Conservation (phyloP, 1,140 invertebrate genomes). For the Potamilus streckersoni region DNA sequence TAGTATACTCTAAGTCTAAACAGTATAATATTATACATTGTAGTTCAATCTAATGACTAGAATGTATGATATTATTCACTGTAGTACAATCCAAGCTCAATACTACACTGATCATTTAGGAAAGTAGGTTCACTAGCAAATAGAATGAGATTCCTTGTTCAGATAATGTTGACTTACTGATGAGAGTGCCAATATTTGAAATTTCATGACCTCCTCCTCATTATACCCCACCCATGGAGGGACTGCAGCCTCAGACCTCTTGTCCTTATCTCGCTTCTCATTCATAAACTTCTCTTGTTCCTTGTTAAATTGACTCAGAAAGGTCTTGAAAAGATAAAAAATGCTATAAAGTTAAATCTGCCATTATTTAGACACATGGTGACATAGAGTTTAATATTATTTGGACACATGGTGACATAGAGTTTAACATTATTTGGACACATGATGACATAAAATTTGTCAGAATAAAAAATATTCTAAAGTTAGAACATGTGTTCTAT, state of each 20-base stretch:
- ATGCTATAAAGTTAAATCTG: background rate
- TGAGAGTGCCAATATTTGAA: slow-evolving; percentile 93
- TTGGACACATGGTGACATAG: too few relatives aligned
- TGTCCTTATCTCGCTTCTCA: slow-evolving; percentile 79
- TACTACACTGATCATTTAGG: too few relatives aligned
- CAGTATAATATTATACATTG: too few relatives aligned
- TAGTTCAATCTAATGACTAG: too few relatives aligned
- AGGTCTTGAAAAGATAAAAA: slow-evolving; percentile 77
- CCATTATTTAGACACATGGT: background rate
- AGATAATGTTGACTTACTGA: slow-evolving; percentile 72
- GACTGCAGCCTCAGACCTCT: slow-evolving; percentile 79
- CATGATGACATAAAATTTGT: too few relatives aligned
- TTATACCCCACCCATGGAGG: slow-evolving; percentile 94
- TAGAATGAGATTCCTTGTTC: background rate
- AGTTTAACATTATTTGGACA: background rate
- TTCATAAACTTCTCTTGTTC: slow-evolving; percentile 96
- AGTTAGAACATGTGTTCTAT: too few relatives aligned
- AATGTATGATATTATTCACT: too few relatives aligned
- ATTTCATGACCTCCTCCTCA: slow-evolving; percentile 87
- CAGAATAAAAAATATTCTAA: too few relatives aligned
- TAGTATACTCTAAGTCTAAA: too few relatives aligned
- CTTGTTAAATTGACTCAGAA: slow-evolving; percentile 94
- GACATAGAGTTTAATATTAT: too few relatives aligned
- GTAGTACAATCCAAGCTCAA: too few relatives aligned
- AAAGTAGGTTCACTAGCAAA: too few relatives aligned